These are phyloP conservation scores for Cygnus buccinator DNA, from an alignment of 2,113 vertebrate genomes.

Conservation along the genomic window DNA sequence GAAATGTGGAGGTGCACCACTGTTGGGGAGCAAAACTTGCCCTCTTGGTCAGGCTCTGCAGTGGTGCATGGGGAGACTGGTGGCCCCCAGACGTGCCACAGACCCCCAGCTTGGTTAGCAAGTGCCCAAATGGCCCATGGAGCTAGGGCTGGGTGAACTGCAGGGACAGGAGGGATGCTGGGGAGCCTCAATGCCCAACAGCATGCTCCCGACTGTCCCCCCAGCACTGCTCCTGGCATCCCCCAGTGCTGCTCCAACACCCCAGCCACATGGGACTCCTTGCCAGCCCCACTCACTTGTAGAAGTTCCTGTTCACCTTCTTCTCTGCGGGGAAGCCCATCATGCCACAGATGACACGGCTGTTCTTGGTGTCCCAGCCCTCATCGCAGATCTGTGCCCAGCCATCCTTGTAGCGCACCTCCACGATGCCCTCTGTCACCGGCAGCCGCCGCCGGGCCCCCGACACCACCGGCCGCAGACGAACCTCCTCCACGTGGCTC, in stretches of 20 bases:
- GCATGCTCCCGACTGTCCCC: background rate
- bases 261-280: accelerated
- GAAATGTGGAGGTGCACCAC: background rate
- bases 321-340: conserved; percentile 92
- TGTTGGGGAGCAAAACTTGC: background rate
- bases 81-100: accelerated
- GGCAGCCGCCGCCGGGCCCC: conserved; percentile 79
- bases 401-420: conserved; percentile 84
- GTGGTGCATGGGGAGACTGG: background rate
- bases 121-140: background rate
- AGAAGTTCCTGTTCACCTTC: conserved; percentile 93
- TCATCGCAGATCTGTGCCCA: conserved; percentile 92
- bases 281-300: conserved; percentile 83
- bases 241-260: too few species aligned
- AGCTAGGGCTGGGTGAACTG: accelerated
- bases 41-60: background rate
- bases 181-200: background rate
- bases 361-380: conserved; percentile 89
- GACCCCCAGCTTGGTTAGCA: accelerated
- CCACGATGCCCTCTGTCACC: conserved; percentile 88
- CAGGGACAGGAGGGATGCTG: background rate
- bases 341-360: conserved; percentile 92
- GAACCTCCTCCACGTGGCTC: conserved; percentile 88
- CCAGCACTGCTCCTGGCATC: background rate
- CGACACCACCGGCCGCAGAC: conserved; percentile 82